Evolutionary conservation across 2,113 vertebrate genomes (phyloP), one percentile per base, ranked within the genome.

Genomic region (Poeciliopsis turrubarensis): DNA sequence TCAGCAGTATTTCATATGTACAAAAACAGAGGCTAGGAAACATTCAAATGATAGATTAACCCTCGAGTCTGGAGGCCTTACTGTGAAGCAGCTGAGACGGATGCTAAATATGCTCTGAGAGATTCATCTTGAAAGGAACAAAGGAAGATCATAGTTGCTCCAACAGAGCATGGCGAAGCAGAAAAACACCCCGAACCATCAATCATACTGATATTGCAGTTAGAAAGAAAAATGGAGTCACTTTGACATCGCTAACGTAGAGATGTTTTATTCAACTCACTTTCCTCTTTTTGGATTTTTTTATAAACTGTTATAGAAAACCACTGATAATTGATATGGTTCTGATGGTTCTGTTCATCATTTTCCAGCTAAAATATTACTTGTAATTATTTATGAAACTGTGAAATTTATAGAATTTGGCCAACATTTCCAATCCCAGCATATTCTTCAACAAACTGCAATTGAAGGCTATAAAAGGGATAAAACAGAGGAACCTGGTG

Each of bases 161-260:
- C 70, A 41, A 39, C 11, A 27, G 7, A 65, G n/a, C 15, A 47
- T 29, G 69, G 54, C 39, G 31, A 65, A 86, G 60, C 77, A 80
- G 80, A 76, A 85, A 74, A 80, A 32, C 80, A 73, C 69, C 37
- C 60, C 65, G 32, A 39, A 69, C 70, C 68, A 75, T 83, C 80
- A 83, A 83, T 74, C 77, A n/a, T 3, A 63, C 29, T 65, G 75
- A 74, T 41, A 77, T 65, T 61, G 41, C 63, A 72, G 61, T 72
- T 65, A 75, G 67, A 72, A 57, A 68, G 74, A 6, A 2, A 62
- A 78, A 66, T 60, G 10, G 69, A 78, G 74, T 72, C 57, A 15
- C 67, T 84, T 79, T 57, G 65, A 71, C 26, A 41, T 51, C 30
- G 44, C n/a, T 84, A 44, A 82, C 17, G 30, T 31, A n/a, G 25